A percentile compares a stretch with the other conserved stretches of the same genome.
phyloP scores from a whole-genome alignment of 2,113 vertebrate genomes.

The Strigops habroptila region DNA sequence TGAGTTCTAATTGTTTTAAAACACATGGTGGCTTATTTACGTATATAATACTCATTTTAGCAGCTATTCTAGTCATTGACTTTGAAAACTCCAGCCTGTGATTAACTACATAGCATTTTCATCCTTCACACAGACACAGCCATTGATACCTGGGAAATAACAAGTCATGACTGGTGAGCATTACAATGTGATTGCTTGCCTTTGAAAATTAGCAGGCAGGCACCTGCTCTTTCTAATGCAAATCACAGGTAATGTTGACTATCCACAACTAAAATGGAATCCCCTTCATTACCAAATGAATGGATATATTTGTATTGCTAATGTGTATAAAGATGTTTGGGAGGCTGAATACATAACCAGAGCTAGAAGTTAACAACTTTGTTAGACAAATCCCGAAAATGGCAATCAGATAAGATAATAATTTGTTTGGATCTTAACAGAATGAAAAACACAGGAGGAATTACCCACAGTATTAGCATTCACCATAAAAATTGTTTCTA shows the following conservation, averaged over 20 bases:
- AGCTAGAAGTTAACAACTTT: background rate
- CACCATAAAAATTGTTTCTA: background rate
- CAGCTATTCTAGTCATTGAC: background rate
- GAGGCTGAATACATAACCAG: background rate
- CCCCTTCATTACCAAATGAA: background rate
- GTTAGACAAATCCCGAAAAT: background rate
- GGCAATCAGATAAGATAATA: background rate
- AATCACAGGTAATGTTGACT: background rate
- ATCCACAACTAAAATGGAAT: background rate
- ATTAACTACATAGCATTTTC: background rate
- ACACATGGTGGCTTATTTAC: background rate
- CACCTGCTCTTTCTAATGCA: conserved; percentile 47
- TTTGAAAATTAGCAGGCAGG: conserved; percentile 55
- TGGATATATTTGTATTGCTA: background rate
- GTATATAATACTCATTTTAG: background rate
- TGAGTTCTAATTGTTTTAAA: background rate
- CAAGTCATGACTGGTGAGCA: conserved; percentile 40
- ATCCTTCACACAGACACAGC: background rate
- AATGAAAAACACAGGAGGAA: background rate
- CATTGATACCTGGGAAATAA: background rate
- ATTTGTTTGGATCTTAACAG: background rate
- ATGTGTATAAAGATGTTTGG: background rate
- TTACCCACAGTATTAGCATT: background rate
- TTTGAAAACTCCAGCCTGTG: background rate
- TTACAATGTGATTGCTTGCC: conserved; percentile 35